Evolutionary conservation across 2,113 vertebrate genomes (phyloP).

Genomic region (Peromyscus californicus): DNA sequence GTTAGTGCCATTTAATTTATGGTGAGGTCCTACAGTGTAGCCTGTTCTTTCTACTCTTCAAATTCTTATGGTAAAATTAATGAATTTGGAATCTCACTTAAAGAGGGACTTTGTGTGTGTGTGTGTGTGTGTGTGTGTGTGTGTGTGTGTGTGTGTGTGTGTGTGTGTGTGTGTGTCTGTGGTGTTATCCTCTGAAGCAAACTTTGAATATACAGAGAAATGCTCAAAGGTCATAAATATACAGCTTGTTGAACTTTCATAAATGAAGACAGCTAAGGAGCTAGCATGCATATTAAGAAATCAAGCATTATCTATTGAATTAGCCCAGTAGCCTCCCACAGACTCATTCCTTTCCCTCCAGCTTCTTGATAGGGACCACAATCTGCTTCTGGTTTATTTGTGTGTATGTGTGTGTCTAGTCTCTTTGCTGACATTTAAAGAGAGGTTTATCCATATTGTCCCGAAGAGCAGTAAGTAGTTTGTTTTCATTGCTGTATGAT

Average conservation of each 20-base stretch:
- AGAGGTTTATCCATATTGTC: background rate
- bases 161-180: background rate
- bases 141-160: background rate
- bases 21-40: background rate
- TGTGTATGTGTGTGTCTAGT: background rate
- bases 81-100: conserved; percentile 33
- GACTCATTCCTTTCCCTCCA: background rate
- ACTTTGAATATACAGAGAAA: conserved; percentile 1
- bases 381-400: background rate
- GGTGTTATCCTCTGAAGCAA: conserved; percentile 3
- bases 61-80: background rate
- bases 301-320: background rate
- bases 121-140: too few relatives aligned
- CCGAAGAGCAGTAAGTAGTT: background rate
- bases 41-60: background rate
- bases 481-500: background rate
- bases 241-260: conserved; percentile 1
- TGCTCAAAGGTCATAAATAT: background rate
- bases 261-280: background rate
- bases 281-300: conserved; percentile 3
- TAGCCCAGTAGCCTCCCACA: background rate
- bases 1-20: background rate
- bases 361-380: background rate
- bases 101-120: background rate
- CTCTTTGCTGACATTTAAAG: conserved; percentile 34